Conservation (phyloP, 2,797 vertebrate species). For the Propithecus deckenii region DNA sequence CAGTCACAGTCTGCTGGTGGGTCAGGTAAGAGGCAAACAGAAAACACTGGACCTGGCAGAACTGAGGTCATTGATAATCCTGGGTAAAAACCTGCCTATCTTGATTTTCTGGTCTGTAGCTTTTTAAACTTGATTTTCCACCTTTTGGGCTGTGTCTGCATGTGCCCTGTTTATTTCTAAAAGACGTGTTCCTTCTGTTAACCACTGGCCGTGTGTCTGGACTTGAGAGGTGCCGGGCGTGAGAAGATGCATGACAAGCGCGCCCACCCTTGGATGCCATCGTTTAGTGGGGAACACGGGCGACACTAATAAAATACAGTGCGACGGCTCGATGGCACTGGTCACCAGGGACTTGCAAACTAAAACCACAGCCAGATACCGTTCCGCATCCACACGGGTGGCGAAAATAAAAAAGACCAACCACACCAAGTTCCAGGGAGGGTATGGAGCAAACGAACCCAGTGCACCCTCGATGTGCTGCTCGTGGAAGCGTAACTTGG, state of each 20-base stretch:
- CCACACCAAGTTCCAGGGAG: no score
- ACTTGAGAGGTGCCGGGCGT: background rate
- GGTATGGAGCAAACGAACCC: background rate
- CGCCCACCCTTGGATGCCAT: rapidly evolving
- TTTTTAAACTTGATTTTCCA: background rate
- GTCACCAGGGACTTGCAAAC: background rate
- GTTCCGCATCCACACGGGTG: background rate
- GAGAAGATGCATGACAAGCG: no score
- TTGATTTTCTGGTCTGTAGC: background rate
- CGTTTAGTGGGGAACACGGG: background rate
- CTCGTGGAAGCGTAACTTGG: rapidly evolving
- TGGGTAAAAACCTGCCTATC: background rate
- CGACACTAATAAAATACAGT: rapidly evolving
- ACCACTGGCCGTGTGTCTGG: rapidly evolving
- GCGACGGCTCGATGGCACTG: rapidly evolving
- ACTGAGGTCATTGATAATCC: no score
- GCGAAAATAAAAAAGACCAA: background rate
- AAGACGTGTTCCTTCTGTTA: background rate
- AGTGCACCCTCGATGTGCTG: rapidly evolving
- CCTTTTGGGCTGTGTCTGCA: background rate
- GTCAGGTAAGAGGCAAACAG: background rate
- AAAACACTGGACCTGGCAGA: background rate
- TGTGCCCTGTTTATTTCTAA: background rate
- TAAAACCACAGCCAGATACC: background rate
- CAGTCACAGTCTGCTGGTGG: background rate